Base-by-base conservation (phyloP, 2,888 invertebrate species). In the Digitonthophagus gazella region DNA sequence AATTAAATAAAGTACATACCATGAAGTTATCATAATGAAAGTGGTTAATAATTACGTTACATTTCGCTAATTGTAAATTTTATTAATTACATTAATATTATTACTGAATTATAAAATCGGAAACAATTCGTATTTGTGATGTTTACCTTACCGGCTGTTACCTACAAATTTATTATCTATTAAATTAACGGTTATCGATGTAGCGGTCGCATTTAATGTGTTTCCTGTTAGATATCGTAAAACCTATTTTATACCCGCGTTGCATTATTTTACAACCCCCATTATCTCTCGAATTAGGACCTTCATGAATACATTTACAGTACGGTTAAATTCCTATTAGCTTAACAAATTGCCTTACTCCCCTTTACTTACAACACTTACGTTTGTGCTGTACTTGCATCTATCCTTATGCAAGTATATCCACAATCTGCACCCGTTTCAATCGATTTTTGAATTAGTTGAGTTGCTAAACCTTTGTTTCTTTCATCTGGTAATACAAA, bases 351-450 rank as follows among this genome's bases (percentile, higher is more conserved):
- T n/a, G n/a, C n/a, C n/a, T n/a, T n/a, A n/a, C n/a, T n/a, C n/a
- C n/a, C n/a, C n/a, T n/a, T n/a, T n/a, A n/a, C n/a, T n/a, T n/a
- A n/a, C n/a, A 19, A 65, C 54, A 73, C 83, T 82, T 76, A 87
- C 86, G 83, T 80, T 71, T 85, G 85, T n/a, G 78, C 72, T 71
- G 81, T 86, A 20, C 83, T 81, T 1, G 86, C 84, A 65, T 86
- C 81, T 5, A 86, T 78, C 69, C 86, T 83, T 3, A 85, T 78
- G 2, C 87, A 78, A 0, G 83, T 82, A 71, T 83, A 83, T 0
- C 86, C 83, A 70, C 84, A 75, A 19, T 86, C 86, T 0, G 81
- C 76, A 0, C 84, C 86, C 19, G 85, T 78, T 0, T 78, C 76
- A 3, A 84, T 78, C 0, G 83, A 83, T 0, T 79, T 76, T 15